Evolutionary conservation across 1,140 invertebrate genomes (phyloP).

Genomic region (Habropoda laboriosa): DNA sequence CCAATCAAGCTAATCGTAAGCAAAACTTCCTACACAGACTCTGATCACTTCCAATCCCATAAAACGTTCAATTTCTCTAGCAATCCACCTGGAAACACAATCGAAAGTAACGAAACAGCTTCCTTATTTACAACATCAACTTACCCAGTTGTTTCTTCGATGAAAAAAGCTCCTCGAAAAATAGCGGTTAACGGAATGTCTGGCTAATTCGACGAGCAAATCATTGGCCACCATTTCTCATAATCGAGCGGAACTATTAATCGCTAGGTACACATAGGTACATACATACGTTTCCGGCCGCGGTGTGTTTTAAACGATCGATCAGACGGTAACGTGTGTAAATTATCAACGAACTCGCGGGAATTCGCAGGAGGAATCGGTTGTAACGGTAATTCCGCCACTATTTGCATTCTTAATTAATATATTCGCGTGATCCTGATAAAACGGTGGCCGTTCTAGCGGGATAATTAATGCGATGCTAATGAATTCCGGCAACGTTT

Average conservation of each 20-base stretch:
- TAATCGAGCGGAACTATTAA: conserved; percentile 60
- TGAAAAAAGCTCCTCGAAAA: conserved; percentile 12
- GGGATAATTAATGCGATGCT: neutral
- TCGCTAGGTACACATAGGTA: conserved; percentile 18
- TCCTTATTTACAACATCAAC: no score
- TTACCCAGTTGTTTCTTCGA: no score
- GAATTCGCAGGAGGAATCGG: neutral
- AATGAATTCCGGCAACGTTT: neutral
- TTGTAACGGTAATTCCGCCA: neutral
- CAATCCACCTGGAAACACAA: no score
- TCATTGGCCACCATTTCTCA: conserved; percentile 36
- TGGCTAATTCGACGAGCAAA: conserved; percentile 21
- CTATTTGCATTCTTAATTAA: conserved; percentile 10
- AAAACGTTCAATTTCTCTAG: no score
- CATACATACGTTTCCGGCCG: neutral
- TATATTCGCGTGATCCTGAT: neutral
- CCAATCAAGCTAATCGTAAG: no score
- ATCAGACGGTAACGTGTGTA: conserved; percentile 11
- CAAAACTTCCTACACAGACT: no score
- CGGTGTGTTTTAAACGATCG: conserved; percentile 36
- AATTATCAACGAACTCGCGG: conserved; percentile 2
- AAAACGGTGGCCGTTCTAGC: neutral
- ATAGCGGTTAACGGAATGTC: conserved; percentile 30
- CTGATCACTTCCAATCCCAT: no score
- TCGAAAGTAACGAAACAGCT: no score